A percentile compares a stretch with the other conserved stretches of the same genome.
Conservation (phyloP, 2,113 vertebrate species). For the Pseudopipra pipra region DNA sequence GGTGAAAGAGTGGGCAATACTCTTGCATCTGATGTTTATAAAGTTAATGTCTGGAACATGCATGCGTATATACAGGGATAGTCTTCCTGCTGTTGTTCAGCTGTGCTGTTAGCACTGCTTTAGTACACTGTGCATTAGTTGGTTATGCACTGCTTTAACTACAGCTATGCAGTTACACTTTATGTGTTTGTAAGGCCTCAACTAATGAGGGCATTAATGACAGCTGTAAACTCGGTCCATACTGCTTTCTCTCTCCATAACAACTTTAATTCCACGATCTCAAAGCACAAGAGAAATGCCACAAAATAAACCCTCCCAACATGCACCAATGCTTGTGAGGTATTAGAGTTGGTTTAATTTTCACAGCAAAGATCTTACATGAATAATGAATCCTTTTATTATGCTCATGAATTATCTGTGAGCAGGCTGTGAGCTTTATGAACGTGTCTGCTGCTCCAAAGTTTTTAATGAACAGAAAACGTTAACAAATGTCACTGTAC, state of each 20-base stretch:
- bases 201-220: background rate
- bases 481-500: background rate
- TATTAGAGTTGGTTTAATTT: slow-evolving; percentile 51
- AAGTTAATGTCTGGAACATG: background rate
- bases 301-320: slow-evolving; percentile 48
- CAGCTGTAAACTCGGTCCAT: background rate
- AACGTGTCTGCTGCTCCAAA: slow-evolving; percentile 30
- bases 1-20: background rate
- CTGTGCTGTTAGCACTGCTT: background rate
- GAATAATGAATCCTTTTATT: slow-evolving; percentile 64
- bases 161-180: background rate
- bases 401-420: slow-evolving; percentile 60
- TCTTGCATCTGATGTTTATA: background rate
- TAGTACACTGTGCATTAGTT: background rate
- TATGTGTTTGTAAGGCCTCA: background rate
- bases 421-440: slow-evolving; percentile 43
- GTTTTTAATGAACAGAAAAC: slow-evolving; percentile 37
- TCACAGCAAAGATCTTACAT: slow-evolving; percentile 36
- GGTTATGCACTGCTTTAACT: background rate
- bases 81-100: background rate
- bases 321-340: background rate
- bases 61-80: background rate
- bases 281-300: slow-evolving; percentile 3
- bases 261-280: slow-evolving; percentile 16
- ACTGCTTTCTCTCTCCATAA: background rate